A percentile compares a stretch with the other conserved stretches of the same genome.
Evolutionary conservation across 2,888 invertebrate genomes (phyloP).

Genomic region (Drosophila stalkeri): DNA sequence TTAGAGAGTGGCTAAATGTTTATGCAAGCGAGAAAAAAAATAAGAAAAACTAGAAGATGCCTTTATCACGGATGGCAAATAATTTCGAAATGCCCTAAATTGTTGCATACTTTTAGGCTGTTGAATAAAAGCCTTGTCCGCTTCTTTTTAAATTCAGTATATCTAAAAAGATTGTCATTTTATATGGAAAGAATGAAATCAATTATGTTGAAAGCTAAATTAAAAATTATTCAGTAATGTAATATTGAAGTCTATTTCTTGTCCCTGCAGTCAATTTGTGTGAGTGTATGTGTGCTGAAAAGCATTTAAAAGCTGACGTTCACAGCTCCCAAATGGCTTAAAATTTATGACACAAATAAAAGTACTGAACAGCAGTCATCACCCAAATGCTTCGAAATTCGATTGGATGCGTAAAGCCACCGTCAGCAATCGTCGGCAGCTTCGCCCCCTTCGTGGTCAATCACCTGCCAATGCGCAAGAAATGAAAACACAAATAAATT

Average conservation of each 20-base stretch:
- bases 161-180: neutral
- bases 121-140: conserved; percentile 1
- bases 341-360: conserved; percentile 80
- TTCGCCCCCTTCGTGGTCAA: conserved; percentile 49
- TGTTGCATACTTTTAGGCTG: conserved; percentile 8
- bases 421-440: conserved; percentile 31
- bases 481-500: conserved; percentile 80
- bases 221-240: no score
- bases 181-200: neutral
- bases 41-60: neutral
- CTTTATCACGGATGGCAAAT: conserved; percentile 4
- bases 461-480: conserved; percentile 70
- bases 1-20: conserved; percentile 14
- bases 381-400: conserved; percentile 45
- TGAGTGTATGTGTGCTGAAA: conserved; percentile 28
- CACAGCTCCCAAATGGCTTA: conserved; percentile 79
- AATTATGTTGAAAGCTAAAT: neutral
- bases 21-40: neutral
- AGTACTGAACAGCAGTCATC: conserved; percentile 61
- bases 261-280: conserved; percentile 13
- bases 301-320: conserved; percentile 73
- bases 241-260: conserved; percentile 18
- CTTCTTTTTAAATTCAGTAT: no score
- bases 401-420: conserved; percentile 72
- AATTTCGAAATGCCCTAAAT: conserved; percentile 6